Percentiles rank a stretch among this genome's conserved stretches.
Conservation (phyloP, 2,113 vertebrate species). For the Pollimyrus isidori region DNA sequence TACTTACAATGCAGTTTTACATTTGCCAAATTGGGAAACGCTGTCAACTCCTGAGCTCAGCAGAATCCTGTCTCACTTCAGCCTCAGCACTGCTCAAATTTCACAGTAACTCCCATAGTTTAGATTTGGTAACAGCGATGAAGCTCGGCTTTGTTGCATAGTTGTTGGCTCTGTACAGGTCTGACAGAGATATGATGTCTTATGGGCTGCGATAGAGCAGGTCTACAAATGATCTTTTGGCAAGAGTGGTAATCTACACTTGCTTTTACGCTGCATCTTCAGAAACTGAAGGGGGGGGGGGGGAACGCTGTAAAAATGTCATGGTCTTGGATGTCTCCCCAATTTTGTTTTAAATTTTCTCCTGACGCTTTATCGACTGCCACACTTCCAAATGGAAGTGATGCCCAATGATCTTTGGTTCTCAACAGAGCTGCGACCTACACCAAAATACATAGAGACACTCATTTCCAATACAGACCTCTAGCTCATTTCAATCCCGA, state of each 20-base stretch:
- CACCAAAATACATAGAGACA: slow-evolving; percentile 9
- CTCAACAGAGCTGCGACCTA: slow-evolving; percentile 7
- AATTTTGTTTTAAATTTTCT: neutral
- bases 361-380: neutral
- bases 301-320: neutral
- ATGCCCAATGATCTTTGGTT: slow-evolving; percentile 49
- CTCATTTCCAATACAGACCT: slow-evolving; percentile 1
- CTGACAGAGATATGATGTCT: neutral
- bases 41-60: slow-evolving; percentile 1
- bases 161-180: neutral
- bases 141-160: slow-evolving; percentile 1
- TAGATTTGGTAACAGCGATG: neutral
- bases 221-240: neutral
- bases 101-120: neutral
- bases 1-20: neutral
- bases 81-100: slow-evolving; percentile 37
- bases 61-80: slow-evolving; percentile 27
- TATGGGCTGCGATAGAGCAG: neutral
- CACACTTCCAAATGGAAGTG: slow-evolving; percentile 3
- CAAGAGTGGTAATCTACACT: neutral
- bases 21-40: neutral
- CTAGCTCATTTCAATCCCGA: slow-evolving; percentile 28
- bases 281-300: neutral
- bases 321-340: neutral
- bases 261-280: neutral